Evolutionary conservation across 2,797 vertebrate species (phyloP).

Genomic region (Spinibarbus caldwelli): DNA sequence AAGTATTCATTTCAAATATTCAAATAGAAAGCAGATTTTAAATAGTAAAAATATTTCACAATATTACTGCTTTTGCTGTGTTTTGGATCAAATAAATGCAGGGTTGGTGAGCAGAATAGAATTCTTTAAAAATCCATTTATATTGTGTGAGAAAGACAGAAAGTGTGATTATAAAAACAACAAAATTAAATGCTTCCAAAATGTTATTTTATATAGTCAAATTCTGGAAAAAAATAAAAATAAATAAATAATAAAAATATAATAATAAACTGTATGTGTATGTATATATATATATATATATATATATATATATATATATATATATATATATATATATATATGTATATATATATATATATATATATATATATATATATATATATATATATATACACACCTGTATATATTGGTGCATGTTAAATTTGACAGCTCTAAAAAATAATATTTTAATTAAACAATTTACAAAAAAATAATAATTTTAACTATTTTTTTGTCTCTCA

Average conservation of each 20-base stretch:
- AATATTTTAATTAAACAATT: too few species aligned
- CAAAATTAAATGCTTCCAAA: neutral
- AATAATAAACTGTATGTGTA: too few species aligned
- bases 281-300: too few species aligned
- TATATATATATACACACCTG: fast-evolving
- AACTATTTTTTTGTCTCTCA: neutral
- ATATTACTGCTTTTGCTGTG: neutral
- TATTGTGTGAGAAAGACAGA: neutral
- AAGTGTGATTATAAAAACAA: neutral
- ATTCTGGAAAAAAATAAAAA: neutral
- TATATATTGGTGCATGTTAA: too few species aligned
- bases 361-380: too few species aligned
- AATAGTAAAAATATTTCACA: neutral
- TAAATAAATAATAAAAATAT: too few species aligned
- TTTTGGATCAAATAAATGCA: neutral
- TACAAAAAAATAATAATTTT: too few species aligned
- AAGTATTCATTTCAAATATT: too few species aligned
- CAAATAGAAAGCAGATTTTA: neutral
- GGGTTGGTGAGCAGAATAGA: neutral
- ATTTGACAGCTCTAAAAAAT: too few species aligned
- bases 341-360: too few species aligned
- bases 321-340: too few species aligned
- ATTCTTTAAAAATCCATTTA: neutral
- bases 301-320: too few species aligned
- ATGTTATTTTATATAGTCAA: neutral